Base-by-base conservation (phyloP, 2,113 vertebrate species). In the Pseudois nayaur region DNA sequence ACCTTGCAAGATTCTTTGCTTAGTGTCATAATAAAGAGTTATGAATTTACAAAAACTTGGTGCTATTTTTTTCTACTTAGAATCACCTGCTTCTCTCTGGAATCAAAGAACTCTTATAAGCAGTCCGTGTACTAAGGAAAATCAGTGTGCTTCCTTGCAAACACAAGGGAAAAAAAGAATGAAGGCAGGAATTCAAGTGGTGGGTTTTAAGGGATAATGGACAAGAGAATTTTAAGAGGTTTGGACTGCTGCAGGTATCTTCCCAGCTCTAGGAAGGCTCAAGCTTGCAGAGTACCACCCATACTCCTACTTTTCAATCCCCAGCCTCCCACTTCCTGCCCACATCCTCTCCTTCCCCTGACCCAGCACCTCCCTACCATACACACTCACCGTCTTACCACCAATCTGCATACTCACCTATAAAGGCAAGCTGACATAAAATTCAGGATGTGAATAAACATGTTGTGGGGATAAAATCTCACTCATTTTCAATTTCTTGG, bases 1-100 rank as follows among this genome's bases (percentile, higher is more conserved):
- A 87, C 27, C 43, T 96, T 13, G 6, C 14, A 50, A 90, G 57
- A 45, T 45, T 62, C 36, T 90, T 23, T 92, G 45, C 62, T 96
- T 90, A 50, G 45, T 59, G 31, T 89, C 50, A 50, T 79, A 81
- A 52, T 67, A 93, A 85, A 85, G 23, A 84, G 74, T 55, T 55
- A 95, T n/a, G 29, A 79, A 74, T 60, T 60, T 87, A 74, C 40
- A 74, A 87, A 64, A 87, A 50, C 59, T 52, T 62, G 1, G n/a
- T 79, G 55, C 12, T 84, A 40, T 81, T 95, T 71, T 33, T 76
- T 89, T 94, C 36, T 91, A 86, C 16, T 89, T 93, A 55, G 87
- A 95, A 86, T 94, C 45, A 48, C 17, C 16, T 84, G 27, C 16
- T 23, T 93, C 78, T 59, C 52, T 71, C 67, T 54, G 93, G 67